phyloP scores from a whole-genome alignment of 1,140 invertebrate species.

The Temnothorax curvispinosus region DNA sequence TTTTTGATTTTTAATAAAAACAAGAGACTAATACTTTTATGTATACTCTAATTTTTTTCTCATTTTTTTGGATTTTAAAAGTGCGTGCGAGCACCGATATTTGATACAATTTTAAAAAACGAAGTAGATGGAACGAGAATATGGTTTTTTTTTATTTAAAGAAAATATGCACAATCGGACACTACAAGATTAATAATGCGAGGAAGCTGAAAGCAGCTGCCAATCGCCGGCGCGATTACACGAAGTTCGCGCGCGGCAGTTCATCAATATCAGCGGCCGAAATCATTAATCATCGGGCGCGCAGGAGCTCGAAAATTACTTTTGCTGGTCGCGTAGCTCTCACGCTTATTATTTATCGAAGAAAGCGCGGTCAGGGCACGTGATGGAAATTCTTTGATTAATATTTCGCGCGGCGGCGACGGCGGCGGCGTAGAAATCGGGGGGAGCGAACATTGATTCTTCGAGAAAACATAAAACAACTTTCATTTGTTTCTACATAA shows the following conservation, averaged over 20 bases:
- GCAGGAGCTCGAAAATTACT: constrained; percentile 56
- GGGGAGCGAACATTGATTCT: constrained; percentile 11
- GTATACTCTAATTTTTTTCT: not conserved
- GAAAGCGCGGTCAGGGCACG: constrained; percentile 36
- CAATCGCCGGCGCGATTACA: constrained; percentile 63
- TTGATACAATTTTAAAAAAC: not conserved
- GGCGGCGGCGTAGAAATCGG: constrained; percentile 27
- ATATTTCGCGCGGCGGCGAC: constrained; percentile 39
- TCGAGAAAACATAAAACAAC: constrained; percentile 14
- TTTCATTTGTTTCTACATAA: constrained; percentile 19
- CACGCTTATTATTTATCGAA: constrained; percentile 66
- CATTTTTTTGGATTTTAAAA: not conserved
- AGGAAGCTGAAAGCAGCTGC: constrained; percentile 62
- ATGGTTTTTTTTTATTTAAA: not conserved
- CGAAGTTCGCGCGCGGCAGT: constrained; percentile 51
- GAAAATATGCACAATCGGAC: constrained; percentile 52
- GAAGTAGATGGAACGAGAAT: not conserved
- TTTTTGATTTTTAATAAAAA: not conserved
- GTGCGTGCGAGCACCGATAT: not conserved
- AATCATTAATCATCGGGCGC: constrained; percentile 69
- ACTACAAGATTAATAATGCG: constrained; percentile 66
- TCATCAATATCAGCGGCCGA: constrained; percentile 65
- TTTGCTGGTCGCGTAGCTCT: constrained; percentile 42
- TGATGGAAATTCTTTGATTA: constrained; percentile 54
- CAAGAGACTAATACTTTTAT: not conserved